A percentile compares a stretch with the other conserved stretches of the same genome.
These are phyloP conservation scores for Orthosia gracilis DNA, from an alignment of 2,888 invertebrate genomes.

Conservation along the genomic window DNA sequence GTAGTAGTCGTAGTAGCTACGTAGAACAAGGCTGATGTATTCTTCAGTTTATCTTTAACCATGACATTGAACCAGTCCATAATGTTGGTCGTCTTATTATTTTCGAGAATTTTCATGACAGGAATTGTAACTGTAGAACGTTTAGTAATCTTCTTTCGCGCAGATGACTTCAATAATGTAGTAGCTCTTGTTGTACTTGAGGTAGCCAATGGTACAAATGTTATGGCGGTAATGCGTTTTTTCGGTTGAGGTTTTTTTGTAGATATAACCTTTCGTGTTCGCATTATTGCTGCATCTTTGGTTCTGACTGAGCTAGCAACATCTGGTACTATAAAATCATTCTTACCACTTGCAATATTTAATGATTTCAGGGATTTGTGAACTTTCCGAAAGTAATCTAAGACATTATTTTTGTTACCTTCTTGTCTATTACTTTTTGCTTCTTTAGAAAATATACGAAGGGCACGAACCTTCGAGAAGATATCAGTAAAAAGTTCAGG, in stretches of 20 bases:
- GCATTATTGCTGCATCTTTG: not conserved
- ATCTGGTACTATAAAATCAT: not conserved
- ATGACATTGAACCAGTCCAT: constrained; percentile 79
- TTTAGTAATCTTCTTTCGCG: not conserved
- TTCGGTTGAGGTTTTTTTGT: not conserved
- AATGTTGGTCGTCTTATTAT: constrained; percentile 64
- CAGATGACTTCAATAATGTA: not conserved
- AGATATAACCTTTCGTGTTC: not conserved
- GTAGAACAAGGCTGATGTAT: constrained; percentile 64
- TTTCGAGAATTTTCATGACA: constrained; percentile 19
- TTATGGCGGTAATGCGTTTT: constrained; percentile 26
- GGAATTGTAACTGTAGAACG: not conserved
- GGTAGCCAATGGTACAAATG: constrained; percentile 35
- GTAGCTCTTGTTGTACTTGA: constrained; percentile 5
- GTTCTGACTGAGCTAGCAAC: too few species aligned
- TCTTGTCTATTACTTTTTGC: not conserved
- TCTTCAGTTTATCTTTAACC: constrained; percentile 66
- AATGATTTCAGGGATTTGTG: not conserved
- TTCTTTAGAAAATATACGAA: not conserved
- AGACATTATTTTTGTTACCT: not conserved
- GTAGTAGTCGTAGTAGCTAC: constrained; percentile 62
- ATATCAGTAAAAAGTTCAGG: not conserved
- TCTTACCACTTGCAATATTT: not conserved
- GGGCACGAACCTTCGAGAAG: not conserved
- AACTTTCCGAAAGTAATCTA: constrained; percentile 7